Conservation (phyloP, 2,113 vertebrate species). For the Desmodus rotundus region DNA sequence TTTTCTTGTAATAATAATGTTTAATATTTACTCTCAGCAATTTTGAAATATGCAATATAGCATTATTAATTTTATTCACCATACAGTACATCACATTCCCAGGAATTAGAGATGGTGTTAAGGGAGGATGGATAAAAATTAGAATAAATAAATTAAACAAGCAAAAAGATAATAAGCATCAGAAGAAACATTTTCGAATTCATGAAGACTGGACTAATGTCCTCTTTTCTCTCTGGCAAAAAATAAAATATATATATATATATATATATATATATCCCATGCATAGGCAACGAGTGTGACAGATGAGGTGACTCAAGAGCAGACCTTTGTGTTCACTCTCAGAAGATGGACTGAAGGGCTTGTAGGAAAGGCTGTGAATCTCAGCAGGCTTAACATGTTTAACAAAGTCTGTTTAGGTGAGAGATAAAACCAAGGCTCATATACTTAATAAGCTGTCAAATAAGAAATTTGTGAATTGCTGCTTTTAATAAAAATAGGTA, state of each 20-base stretch:
- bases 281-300: neutral
- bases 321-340: neutral
- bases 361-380: neutral
- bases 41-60: neutral
- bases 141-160: neutral
- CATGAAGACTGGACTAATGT: neutral
- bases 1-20: neutral
- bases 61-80: neutral
- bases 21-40: neutral
- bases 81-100: neutral
- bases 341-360: neutral
- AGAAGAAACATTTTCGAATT: neutral
- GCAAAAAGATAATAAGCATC: neutral
- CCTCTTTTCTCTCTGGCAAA: neutral
- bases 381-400: neutral
- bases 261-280: too few species aligned
- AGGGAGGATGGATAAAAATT: neutral
- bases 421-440: neutral
- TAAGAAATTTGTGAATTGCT: too few species aligned
- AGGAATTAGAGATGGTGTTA: neutral
- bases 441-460: neutral
- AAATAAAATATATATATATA: neutral
- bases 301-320: neutral
- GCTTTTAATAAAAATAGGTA: neutral
- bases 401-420: neutral